These are phyloP conservation scores for Aphelinus certus DNA, from an alignment of 1,140 invertebrate species.

Conservation along the genomic window DNA sequence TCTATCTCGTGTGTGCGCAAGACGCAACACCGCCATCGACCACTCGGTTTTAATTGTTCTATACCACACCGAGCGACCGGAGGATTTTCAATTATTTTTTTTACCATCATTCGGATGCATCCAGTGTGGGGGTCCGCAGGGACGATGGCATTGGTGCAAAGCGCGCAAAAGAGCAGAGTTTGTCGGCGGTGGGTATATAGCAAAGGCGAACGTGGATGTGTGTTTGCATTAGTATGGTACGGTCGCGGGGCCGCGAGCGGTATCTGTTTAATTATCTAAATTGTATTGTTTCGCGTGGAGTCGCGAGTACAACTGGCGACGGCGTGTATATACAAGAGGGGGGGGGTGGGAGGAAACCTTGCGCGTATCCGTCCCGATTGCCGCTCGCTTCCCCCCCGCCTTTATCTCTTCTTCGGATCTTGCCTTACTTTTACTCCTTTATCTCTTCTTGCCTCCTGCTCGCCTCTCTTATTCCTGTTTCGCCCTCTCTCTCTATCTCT, in stretches of 20 bases:
- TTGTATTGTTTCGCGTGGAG: conserved; percentile 49
- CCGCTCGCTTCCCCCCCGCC: not conserved
- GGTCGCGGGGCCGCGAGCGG: conserved; percentile 35
- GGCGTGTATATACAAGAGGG: conserved; percentile 19
- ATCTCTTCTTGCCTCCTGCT: not conserved
- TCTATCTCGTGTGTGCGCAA: too few species aligned
- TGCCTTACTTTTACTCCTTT: not conserved
- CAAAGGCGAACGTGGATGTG: not conserved
- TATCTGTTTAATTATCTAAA: conserved; percentile 58
- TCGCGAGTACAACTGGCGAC: conserved; percentile 1
- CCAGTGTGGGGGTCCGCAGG: too few species aligned
- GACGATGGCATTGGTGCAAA: too few species aligned
- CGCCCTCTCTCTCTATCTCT: conserved; percentile 15
- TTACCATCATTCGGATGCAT: too few species aligned
- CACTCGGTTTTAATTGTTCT: not conserved
- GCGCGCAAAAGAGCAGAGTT: too few species aligned
- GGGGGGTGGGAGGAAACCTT: too few species aligned
- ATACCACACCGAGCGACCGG: not conserved
- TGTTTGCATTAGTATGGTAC: conserved; percentile 25
- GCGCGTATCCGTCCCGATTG: not conserved
- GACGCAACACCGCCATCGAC: not conserved
- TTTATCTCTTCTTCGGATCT: conserved; percentile 18
- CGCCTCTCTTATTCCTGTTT: conserved; percentile 20
- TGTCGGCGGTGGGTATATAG: too few species aligned
- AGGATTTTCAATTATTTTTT: too few species aligned